Conservation (phyloP, 2,888 invertebrate genomes). For the Lithophane ornitopus region DNA sequence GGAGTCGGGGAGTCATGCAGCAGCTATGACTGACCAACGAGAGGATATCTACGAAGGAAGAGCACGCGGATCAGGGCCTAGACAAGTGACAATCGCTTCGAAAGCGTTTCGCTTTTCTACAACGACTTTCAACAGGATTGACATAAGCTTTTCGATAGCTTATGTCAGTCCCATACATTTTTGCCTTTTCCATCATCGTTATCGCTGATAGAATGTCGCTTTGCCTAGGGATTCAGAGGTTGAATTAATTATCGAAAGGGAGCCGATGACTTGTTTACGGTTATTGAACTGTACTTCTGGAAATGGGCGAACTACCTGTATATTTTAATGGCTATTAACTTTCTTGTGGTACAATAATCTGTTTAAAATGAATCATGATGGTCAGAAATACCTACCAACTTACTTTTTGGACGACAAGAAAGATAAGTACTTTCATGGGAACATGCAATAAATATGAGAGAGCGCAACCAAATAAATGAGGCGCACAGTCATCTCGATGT, state of each 20-base stretch:
- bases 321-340: not conserved
- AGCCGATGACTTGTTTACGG: slow-evolving; percentile 11
- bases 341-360: not conserved
- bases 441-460: not conserved
- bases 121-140: too few species aligned
- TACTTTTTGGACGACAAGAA: not conserved
- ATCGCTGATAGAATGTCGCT: too few species aligned
- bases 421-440: not conserved
- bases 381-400: too few species aligned
- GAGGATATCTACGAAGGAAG: not conserved
- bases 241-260: not conserved
- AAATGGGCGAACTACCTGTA: not conserved
- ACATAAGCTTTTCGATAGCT: too few species aligned
- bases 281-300: slow-evolving; percentile 18
- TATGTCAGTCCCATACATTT: too few species aligned
- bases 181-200: too few species aligned
- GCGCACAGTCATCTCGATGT: not conserved
- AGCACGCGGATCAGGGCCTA: not conserved
- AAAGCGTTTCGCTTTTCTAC: too few species aligned
- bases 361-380: not conserved
- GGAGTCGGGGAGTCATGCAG: not conserved
- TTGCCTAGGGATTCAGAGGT: too few species aligned
- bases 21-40: not conserved
- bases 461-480: not conserved
- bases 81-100: too few species aligned